Base-by-base conservation (phyloP, 2,113 vertebrate species). In the Desmodus rotundus region DNA sequence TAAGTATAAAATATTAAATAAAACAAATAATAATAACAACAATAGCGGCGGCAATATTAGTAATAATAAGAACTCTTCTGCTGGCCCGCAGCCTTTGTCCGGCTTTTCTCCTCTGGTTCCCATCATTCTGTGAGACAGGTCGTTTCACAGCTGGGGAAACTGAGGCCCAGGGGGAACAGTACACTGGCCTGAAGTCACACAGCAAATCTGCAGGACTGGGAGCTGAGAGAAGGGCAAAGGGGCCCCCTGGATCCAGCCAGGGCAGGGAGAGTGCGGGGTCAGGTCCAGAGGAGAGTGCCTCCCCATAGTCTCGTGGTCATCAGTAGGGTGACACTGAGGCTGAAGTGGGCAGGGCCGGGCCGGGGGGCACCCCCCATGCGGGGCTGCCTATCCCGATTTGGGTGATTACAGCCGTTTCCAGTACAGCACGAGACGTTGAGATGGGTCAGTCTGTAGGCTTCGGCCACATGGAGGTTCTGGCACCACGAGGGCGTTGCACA, bases 1-100 rank as follows among this genome's bases (percentile, higher is more conserved):
- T 95, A 33, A 45, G 72, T 95, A 97, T 92, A 96, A 96, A 97
- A 98, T 97, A 94, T 96, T 96, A 97, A 98, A 97, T 97, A 97
- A 95, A 72, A 88, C 36, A 43, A 94, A 95, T 96, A 96, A 94
- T 89, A 93, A 95, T 26, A 87, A 76, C 9, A 85, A 76, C 16
- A 50, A 87, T 15, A 56, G 36, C 0, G 15, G 0, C 7, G 65
- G 84, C 6, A 72, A 36, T 33, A 83, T 56, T 76, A 73, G 74
- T 58, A 56, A 56, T 22, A 45, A 86, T 26, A 73, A 70, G 61
- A 56, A n/a, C 16, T 76, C 20, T 91, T 19, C 36, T 9, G 43
- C 41, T 80, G 95, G 67, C 94, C 93, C 0, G 7, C n/a, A 85
- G 84, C 68, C 41, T 87, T 78, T n/a, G 43, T 83, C 54, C 58